Conservation (phyloP, 2,888 invertebrate genomes). For the Nemotelus nigrinus region DNA sequence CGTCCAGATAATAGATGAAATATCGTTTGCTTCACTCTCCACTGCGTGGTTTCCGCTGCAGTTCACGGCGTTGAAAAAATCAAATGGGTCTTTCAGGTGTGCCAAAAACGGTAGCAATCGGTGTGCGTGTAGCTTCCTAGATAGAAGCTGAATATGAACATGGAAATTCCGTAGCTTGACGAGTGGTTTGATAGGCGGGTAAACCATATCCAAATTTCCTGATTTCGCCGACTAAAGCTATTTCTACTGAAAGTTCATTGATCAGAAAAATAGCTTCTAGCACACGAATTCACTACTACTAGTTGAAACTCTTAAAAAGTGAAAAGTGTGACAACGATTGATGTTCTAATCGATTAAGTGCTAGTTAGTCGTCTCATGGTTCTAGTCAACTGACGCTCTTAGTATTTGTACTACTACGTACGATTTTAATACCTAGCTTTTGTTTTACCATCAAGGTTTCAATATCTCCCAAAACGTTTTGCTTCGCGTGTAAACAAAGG, state of each 20-base stretch:
- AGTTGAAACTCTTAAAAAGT: too few species aligned
- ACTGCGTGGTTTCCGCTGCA: slow-evolving; percentile 10
- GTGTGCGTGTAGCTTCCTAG: background rate
- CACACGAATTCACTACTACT: background rate
- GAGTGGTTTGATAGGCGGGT: slow-evolving; percentile 14
- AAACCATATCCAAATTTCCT: slow-evolving; percentile 29
- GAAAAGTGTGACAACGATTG: too few species aligned
- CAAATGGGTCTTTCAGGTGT: slow-evolving; percentile 2
- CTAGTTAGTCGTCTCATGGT: too few species aligned
- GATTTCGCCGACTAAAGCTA: background rate
- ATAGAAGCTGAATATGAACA: slow-evolving; percentile 23
- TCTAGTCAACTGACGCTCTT: too few species aligned
- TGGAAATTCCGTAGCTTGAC: slow-evolving; percentile 31
- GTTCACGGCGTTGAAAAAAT: background rate
- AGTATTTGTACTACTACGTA: too few species aligned
- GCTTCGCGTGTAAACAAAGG: too few species aligned
- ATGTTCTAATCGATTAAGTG: too few species aligned
- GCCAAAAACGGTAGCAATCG: background rate
- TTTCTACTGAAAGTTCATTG: background rate
- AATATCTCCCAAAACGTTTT: too few species aligned
- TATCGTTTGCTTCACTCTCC: slow-evolving; percentile 21
- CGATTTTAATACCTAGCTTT: too few species aligned
- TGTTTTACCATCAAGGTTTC: too few species aligned
- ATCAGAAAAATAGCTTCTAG: background rate
- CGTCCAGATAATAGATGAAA: slow-evolving; percentile 11